Conservation (phyloP, 2,888 invertebrate species). For the Acutogordius australiensis region DNA sequence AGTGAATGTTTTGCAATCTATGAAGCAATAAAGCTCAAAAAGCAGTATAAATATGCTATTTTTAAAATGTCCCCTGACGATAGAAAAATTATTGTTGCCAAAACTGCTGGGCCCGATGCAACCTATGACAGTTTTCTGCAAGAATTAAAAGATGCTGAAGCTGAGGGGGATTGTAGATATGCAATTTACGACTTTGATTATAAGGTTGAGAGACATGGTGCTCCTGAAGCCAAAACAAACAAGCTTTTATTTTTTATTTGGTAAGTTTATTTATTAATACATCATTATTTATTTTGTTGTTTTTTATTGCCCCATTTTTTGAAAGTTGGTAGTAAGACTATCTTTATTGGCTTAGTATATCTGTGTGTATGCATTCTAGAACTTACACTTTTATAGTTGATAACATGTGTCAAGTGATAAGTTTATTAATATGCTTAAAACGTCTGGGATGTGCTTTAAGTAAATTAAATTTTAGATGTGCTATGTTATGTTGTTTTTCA, state of each 20-base stretch:
- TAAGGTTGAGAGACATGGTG: slow-evolving; percentile 54
- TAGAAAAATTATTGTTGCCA: slow-evolving; percentile 75
- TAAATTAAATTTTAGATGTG: no score
- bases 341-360: no score
- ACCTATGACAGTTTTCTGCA: slow-evolving; percentile 74
- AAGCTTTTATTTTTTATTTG: slow-evolving; percentile 88
- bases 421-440: no score
- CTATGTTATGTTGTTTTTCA: no score
- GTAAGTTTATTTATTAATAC: slow-evolving; percentile 23
- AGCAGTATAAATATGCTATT: slow-evolving; percentile 65
- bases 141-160: slow-evolving; percentile 56
- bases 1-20: slow-evolving; percentile 75
- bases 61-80: slow-evolving; percentile 82
- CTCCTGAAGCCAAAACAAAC: slow-evolving; percentile 75
- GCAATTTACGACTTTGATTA: slow-evolving; percentile 84
- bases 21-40: slow-evolving; percentile 87
- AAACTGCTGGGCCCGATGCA: slow-evolving; percentile 49
- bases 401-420: no score
- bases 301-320: no score
- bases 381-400: no score
- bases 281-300: no score
- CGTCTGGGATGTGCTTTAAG: no score
- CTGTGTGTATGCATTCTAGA: no score
- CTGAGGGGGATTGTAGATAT: slow-evolving; percentile 60
- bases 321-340: no score